phyloP scores from a whole-genome alignment of 2,888 invertebrate species.

The Chaitophorus viminalis region DNA sequence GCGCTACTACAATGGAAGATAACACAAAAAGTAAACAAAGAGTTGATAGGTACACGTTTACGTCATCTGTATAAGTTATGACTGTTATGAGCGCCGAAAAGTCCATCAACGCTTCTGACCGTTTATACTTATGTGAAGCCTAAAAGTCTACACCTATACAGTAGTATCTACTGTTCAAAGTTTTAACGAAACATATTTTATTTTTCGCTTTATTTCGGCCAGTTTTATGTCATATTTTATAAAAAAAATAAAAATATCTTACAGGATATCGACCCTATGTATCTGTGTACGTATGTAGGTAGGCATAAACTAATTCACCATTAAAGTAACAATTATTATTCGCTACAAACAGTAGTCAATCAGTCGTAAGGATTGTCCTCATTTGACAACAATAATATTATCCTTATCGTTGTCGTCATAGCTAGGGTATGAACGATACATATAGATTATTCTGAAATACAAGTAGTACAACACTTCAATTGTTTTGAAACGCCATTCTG shows the following conservation, averaged over 20 bases:
- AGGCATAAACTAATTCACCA: no score
- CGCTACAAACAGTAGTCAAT: no score
- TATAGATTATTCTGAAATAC: background rate
- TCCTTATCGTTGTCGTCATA: background rate
- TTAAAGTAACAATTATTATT: no score
- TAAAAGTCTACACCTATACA: no score
- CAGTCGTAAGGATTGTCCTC: background rate
- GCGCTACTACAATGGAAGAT: background rate
- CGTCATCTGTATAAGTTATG: background rate
- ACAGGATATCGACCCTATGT: no score
- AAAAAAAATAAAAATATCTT: no score
- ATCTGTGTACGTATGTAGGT: no score
- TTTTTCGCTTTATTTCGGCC: no score
- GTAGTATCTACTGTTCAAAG: no score
- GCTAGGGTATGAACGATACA: background rate
- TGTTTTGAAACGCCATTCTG: background rate
- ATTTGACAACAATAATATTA: background rate
- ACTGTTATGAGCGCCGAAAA: background rate
- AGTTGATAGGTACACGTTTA: background rate
- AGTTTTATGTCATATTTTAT: no score
- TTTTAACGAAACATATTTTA: no score
- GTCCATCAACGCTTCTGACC: background rate
- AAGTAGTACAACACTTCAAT: background rate
- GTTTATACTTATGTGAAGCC: background rate
- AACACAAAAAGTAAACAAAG: background rate